Evolutionary conservation across 1,140 invertebrate genomes (phyloP), one percentile per base, ranked within the genome.

Genomic region (Leptinotarsa texana): DNA sequence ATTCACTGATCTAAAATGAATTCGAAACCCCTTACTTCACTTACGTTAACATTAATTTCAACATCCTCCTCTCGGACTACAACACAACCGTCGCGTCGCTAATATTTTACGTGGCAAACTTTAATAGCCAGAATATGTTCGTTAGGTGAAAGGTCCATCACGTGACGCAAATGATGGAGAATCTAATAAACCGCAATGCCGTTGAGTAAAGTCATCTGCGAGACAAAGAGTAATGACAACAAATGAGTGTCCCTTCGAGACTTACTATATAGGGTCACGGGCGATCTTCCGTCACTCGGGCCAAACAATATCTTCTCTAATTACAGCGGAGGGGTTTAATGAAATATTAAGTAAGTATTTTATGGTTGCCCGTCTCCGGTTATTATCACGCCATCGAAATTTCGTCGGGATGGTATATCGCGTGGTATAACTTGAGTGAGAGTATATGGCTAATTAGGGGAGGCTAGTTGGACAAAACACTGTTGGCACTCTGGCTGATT

Each of bases 181-280:
- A 78, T 78, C 75, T 78, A 78, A 78, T 72, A 72, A 72, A 57
- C 75, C 73, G 74, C 48, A 74, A 65, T 67, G 65, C 48, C 74
- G 71, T 72, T 22, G 74, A 61, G 69, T 33, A 57, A 13, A 24
- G 27, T 13, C 67, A 69, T 69, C 42, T 69, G 48, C 3, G 69
- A 72, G 77, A 77, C 72, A 63, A 76, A 77, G 76, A 77, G 74
- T 79, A 79, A 79, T 78, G 78, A 66, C 74, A 74, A 77, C 69
- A 76, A 75, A 79, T 78, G 69, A 57, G 69, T 22, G 51, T 61
- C 61, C 27, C 42, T 69, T 69, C 67, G 27, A 69, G 67, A 69
- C 27, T 48, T 33, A 65, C 63, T 22, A 22, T 62, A 65, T 22
- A 4, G 63, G 63, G 63, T 24, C 63, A 33, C 21, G 21, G 63